phyloP scores from a whole-genome alignment of 2,888 invertebrate genomes.

The Athalia cordata region DNA sequence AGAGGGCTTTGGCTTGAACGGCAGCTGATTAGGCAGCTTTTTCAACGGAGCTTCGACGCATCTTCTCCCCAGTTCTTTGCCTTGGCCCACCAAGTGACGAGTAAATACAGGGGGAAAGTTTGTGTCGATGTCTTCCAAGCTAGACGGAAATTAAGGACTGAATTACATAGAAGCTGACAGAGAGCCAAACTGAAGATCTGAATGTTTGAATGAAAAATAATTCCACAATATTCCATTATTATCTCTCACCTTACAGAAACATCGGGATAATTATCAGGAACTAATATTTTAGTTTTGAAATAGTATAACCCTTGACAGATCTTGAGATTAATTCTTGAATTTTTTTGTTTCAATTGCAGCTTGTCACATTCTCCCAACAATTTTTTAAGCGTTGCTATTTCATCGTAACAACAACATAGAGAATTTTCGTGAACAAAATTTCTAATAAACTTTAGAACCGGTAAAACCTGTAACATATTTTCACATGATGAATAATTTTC shows the following conservation, averaged over 20 bases:
- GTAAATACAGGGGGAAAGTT: slow-evolving; percentile 81
- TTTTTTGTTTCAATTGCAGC: slow-evolving; percentile 81
- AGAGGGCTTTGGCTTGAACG: slow-evolving; percentile 80
- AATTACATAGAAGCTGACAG: background rate
- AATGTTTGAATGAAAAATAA: background rate
- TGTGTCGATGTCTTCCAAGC: slow-evolving; percentile 77
- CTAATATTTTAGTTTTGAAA: slow-evolving; percentile 76
- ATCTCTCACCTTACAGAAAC: slow-evolving; percentile 73
- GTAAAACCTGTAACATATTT: slow-evolving; percentile 73
- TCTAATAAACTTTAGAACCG: slow-evolving; percentile 78
- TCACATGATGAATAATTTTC: background rate
- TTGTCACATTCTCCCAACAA: slow-evolving; percentile 75
- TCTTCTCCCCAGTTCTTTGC: slow-evolving; percentile 80
- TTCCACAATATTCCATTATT: slow-evolving; percentile 1
- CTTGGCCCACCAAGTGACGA: slow-evolving; percentile 79
- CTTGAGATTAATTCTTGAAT: slow-evolving; percentile 77
- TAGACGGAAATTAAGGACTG: slow-evolving; percentile 62
- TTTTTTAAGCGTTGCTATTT: slow-evolving; percentile 79
- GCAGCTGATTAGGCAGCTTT: slow-evolving; percentile 75
- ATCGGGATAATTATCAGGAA: slow-evolving; percentile 81
- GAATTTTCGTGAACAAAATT: slow-evolving; percentile 83
- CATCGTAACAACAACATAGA: slow-evolving; percentile 83
- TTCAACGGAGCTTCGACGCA: slow-evolving; percentile 82
- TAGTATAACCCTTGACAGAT: slow-evolving; percentile 78
- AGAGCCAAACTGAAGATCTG: background rate